Evolutionary conservation across 2,888 invertebrate genomes (phyloP).

Genomic region (Glomeris marginata): DNA sequence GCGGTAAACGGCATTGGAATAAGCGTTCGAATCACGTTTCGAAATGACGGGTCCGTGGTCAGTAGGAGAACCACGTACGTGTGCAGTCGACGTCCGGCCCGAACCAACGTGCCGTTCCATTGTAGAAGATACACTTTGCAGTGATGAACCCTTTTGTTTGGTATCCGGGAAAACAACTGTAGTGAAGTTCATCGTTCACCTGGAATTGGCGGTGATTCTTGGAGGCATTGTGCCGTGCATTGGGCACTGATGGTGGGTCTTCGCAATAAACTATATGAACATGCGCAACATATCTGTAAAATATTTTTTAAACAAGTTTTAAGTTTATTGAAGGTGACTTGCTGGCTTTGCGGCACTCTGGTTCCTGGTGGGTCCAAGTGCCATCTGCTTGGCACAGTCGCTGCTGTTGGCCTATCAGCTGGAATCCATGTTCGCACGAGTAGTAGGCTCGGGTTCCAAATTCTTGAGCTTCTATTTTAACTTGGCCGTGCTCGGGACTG

Average conservation of each 20-base stretch:
- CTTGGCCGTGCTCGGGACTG: slow-evolving; percentile 47
- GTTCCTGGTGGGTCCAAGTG: slow-evolving; percentile 10
- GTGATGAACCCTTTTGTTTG: slow-evolving; percentile 77
- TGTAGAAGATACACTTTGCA: slow-evolving; percentile 84
- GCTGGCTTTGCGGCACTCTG: slow-evolving; percentile 14
- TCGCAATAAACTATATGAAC: slow-evolving; percentile 47
- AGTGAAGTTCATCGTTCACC: slow-evolving; percentile 75
- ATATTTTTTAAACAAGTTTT: background rate
- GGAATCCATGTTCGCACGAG: slow-evolving; percentile 74
- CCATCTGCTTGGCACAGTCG: slow-evolving; percentile 36
- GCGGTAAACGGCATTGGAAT: background rate
- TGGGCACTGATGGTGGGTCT: slow-evolving; percentile 67
- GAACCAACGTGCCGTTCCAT: slow-evolving; percentile 80
- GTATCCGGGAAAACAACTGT: slow-evolving; percentile 89
- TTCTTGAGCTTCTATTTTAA: slow-evolving; percentile 55
- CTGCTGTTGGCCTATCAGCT: slow-evolving; percentile 70
- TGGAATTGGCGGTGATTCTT: slow-evolving; percentile 78
- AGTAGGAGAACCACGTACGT: slow-evolving; percentile 44
- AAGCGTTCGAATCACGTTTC: background rate
- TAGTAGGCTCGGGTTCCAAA: slow-evolving; percentile 74
- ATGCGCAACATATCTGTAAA: background rate
- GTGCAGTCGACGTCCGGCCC: slow-evolving; percentile 93
- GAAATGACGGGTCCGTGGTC: no score
- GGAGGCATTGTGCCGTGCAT: slow-evolving; percentile 65
- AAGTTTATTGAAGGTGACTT: background rate